Evolutionary conservation across 1,140 invertebrate species (phyloP).

Genomic region (Colletes latitarsis): DNA sequence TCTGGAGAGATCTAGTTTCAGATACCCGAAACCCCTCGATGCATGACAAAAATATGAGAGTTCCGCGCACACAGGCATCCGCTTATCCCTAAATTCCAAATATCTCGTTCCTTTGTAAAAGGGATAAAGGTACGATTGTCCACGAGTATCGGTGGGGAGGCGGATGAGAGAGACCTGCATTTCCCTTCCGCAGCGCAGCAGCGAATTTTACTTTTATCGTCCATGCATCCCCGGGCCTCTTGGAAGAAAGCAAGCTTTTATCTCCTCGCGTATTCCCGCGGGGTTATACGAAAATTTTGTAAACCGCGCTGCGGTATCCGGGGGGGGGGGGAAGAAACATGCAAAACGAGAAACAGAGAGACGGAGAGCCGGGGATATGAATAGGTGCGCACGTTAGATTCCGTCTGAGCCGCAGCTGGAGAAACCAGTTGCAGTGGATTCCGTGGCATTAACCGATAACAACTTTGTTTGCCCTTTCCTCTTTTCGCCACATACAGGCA

Average conservation of each 20-base stretch:
- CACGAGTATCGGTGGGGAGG: not conserved
- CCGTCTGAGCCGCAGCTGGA: constrained; percentile 22
- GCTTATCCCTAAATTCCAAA: not conserved
- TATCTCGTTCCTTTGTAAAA: not conserved
- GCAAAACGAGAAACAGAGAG: not conserved
- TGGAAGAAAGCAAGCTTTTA: constrained; percentile 33
- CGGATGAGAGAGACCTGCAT: too few species aligned
- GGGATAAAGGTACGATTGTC: not conserved
- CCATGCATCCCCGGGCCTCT: constrained; percentile 8
- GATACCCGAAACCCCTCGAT: constrained; percentile 17
- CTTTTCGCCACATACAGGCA: constrained; percentile 41
- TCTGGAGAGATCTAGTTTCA: constrained; percentile 18
- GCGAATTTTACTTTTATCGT: constrained; percentile 43
- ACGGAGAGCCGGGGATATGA: constrained; percentile 15
- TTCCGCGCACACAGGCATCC: not conserved
- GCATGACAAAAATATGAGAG: not conserved
- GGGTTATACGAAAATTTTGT: constrained; percentile 34
- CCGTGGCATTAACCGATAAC: constrained; percentile 48
- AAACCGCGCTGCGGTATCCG: constrained; percentile 12
- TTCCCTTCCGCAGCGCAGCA: not conserved
- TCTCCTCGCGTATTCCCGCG: constrained; percentile 27
- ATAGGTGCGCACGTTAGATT: constrained; percentile 35
- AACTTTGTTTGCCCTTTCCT: constrained; percentile 40
- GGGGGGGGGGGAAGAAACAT: not conserved
- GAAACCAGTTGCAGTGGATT: constrained; percentile 42